Evolutionary conservation across 1,140 invertebrate species (phyloP).

Genomic region (Ylistrum balloti): DNA sequence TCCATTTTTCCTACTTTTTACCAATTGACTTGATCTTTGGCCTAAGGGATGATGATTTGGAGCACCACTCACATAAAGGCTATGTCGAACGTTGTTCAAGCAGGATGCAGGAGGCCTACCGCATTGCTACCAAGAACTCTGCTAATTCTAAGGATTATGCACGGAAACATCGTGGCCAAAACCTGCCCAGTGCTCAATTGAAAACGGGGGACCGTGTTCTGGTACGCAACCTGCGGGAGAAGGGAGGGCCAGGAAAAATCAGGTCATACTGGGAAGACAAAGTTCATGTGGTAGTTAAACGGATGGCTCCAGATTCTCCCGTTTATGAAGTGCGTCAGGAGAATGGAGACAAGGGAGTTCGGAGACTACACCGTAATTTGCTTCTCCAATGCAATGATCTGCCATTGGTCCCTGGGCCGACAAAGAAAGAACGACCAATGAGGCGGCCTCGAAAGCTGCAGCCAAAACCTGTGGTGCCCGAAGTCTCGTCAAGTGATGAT

Average conservation of each 20-base stretch:
- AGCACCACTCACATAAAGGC: constrained; percentile 22
- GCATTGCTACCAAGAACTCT: constrained; percentile 43
- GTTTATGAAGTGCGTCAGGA: constrained; percentile 60
- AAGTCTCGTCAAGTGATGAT: no score
- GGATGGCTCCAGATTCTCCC: constrained; percentile 49
- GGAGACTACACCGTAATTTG: constrained; percentile 58
- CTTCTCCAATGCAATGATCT: constrained; percentile 47
- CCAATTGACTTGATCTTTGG: no score
- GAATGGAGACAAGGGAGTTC: constrained; percentile 13
- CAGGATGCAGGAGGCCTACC: constrained; percentile 52
- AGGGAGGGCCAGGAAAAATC: constrained; percentile 59
- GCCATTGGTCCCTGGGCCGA: no score
- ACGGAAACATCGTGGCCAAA: constrained; percentile 39
- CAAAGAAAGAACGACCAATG: no score
- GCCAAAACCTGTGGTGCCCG: no score
- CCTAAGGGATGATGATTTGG: no score
- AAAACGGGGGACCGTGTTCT: constrained; percentile 63
- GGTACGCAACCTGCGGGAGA: constrained; percentile 60
- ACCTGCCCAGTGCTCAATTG: background rate
- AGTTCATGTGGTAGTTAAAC: constrained; percentile 55
- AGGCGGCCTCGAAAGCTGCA: no score
- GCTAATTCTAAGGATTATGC: background rate
- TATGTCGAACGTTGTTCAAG: constrained; percentile 51
- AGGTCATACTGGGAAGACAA: constrained; percentile 58
- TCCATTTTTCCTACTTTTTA: constrained; percentile 61